A percentile compares a stretch with the other conserved stretches of the same genome.
Evolutionary conservation across 2,888 invertebrate genomes (phyloP).

Genomic region (Homarus gammarus): DNA sequence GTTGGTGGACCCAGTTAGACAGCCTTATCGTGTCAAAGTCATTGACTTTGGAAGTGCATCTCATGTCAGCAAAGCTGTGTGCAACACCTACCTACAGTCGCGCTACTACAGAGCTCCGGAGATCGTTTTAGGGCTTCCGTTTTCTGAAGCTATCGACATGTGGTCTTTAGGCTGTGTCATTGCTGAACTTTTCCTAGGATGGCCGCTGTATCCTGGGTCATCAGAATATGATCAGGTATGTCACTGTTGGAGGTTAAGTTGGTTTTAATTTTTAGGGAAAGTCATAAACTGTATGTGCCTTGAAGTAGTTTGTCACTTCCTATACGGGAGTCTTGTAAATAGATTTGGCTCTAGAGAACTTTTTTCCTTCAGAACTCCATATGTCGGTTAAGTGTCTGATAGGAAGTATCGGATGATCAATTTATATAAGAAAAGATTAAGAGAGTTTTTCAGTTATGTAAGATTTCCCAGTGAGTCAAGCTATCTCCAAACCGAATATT

Average conservation of each 20-base stretch:
- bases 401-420: no score
- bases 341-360: no score
- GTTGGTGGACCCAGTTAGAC: constrained; percentile 98
- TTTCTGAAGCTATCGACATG: constrained; percentile 99
- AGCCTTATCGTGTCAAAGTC: constrained; percentile 99
- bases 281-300: no score
- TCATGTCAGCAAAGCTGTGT: constrained; percentile 99
- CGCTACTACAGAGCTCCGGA: constrained; percentile 98
- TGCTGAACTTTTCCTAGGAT: constrained; percentile 98
- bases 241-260: not conserved
- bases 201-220: constrained; percentile 99
- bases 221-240: constrained; percentile 92
- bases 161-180: constrained; percentile 99
- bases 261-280: not conserved
- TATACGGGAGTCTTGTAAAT: no score
- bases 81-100: constrained; percentile 99
- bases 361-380: no score
- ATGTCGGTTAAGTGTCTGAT: no score
- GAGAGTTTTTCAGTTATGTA: no score
- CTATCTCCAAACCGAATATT: no score
- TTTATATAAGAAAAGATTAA: no score
- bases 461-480: no score
- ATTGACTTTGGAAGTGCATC: constrained; percentile 99
- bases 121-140: constrained; percentile 97
- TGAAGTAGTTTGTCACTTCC: no score